Evolutionary conservation across 92 coral and sea anemone species (phyloP), one percentile per base, ranked within the genome.

Genomic region (Phenganax subtilis): DNA sequence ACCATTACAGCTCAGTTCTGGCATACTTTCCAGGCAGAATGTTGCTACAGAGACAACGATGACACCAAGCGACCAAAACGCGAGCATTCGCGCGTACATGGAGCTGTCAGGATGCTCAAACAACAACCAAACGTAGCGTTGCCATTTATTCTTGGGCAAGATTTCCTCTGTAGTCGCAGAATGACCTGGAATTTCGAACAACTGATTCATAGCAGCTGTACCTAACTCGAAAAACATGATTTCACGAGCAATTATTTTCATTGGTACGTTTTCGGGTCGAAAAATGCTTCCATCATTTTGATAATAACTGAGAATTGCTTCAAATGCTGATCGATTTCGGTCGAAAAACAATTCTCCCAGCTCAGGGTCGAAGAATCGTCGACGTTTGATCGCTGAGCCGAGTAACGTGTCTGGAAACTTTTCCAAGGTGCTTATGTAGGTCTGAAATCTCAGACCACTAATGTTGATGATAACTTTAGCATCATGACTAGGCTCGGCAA

Each of bases 41-140:
- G 91, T 90, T 25, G 92, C 97, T 57, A 92, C 92, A 0, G 99
- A 96, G 0, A 96, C 66, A 16, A 92, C 27, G 75, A 96, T 96
- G 0, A 96, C 88, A 0, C 90, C 60, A 9, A 96, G 90, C 1
- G 99, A 96, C 88, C 89, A 96, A 72, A 91, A 75, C 0, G 99
- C 99, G 29, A 96, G 81, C 29, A 92, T 66, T 6, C 99, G 88
- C 17, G 99, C 99, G 4, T 57, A 79, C 79, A 69, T 57, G 0
- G 99, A 96, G 66, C 99, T 96, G 60, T 96, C 99, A 0, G 99
- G 99, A 57, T 87, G 93, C 72, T 96, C 99, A 71, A 92, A 96
- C 17, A 96, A 87, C 51, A 88, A 88, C 99, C 99, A 96, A 27
- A 92, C 67, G 20, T 82, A 84, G 31, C 88, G 84, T 81, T 96